These are phyloP conservation scores for Rhabdophis nuchalis DNA, from an alignment of 2,797 vertebrate species.

Conservation along the genomic window DNA sequence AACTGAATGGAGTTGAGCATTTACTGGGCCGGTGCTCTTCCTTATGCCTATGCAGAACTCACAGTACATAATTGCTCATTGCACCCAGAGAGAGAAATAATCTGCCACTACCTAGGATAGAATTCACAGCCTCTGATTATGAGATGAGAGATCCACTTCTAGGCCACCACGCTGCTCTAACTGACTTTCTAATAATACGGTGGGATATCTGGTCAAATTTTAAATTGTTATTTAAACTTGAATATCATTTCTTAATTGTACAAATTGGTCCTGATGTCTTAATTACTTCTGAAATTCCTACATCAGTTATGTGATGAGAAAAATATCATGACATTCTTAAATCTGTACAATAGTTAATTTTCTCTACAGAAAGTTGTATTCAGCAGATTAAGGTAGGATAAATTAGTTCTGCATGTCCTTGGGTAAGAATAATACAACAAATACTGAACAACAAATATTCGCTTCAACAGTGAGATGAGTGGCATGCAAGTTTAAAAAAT, in stretches of 20 bases:
- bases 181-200: background rate
- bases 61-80: background rate
- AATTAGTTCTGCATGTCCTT: background rate
- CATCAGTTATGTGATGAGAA: background rate
- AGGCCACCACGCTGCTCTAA: background rate
- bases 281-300: background rate
- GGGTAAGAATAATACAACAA: background rate
- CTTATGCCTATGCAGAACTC: background rate
- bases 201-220: background rate
- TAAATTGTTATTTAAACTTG: background rate
- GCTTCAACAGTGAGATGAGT: background rate
- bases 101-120: background rate
- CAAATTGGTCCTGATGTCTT: background rate
- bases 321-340: background rate
- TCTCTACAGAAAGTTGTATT: background rate
- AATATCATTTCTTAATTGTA: background rate
- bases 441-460: background rate
- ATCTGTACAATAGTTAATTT: background rate
- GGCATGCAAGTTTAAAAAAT: background rate
- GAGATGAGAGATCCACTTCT: background rate
- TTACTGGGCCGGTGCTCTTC: background rate
- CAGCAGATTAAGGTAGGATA: background rate
- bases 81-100: background rate
- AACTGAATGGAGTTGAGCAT: background rate
- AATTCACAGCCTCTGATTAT: background rate